These are phyloP conservation scores for Trisateles emortualis DNA, from an alignment of 2,888 invertebrate species.

Conservation along the genomic window DNA sequence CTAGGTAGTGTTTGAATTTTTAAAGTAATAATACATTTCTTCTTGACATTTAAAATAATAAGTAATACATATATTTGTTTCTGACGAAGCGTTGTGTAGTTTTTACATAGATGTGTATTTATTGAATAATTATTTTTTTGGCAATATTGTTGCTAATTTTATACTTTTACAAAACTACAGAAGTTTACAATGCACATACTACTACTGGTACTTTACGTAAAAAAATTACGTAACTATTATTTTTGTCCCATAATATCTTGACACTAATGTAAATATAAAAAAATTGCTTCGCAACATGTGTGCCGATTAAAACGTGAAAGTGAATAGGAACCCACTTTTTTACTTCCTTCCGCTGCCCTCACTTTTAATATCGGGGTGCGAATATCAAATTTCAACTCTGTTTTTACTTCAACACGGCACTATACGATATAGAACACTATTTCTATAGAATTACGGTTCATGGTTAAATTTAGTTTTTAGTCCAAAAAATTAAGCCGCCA, in stretches of 20 bases:
- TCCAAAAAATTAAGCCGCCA: conserved; percentile 55
- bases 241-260: conserved; percentile 37
- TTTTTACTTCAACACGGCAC: conserved; percentile 25
- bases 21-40: no score
- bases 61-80: no score
- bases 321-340: conserved; percentile 80
- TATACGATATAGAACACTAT: conserved; percentile 40
- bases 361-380: conserved; percentile 80
- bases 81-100: no score
- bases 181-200: no score
- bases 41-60: no score
- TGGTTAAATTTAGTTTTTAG: conserved; percentile 30
- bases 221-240: conserved; percentile 4
- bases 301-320: conserved; percentile 79
- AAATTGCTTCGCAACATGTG: conserved; percentile 70
- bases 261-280: conserved; percentile 36
- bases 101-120: no score
- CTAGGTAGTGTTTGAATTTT: no score
- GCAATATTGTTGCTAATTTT: no score
- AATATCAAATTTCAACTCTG: conserved; percentile 80
- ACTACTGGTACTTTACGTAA: conserved; percentile 4
- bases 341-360: conserved; percentile 85
- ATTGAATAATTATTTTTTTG: no score
- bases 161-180: no score
- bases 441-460: conserved; percentile 35